A percentile compares a stretch with the other conserved stretches of the same genome.
phyloP scores from a whole-genome alignment of 2,113 vertebrate species.

The Alectura lathami region DNA sequence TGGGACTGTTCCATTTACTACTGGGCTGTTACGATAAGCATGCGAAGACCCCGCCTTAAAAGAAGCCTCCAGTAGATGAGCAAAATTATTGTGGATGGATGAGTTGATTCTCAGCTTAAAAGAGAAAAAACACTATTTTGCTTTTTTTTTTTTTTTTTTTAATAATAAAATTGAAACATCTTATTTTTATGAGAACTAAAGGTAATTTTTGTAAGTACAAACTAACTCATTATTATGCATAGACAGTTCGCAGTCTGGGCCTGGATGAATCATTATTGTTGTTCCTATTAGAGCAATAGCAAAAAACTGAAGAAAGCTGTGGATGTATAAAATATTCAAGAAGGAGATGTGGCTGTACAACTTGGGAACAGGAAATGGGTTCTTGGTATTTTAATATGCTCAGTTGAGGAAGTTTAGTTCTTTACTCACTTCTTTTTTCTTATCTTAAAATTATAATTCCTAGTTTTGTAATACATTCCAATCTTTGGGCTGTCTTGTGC shows the following conservation, averaged over 20 bases:
- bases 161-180: neutral
- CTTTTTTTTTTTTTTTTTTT: neutral
- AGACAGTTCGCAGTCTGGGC: neutral
- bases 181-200: neutral
- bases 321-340: neutral
- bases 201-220: neutral
- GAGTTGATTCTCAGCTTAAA: neutral
- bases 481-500: neutral
- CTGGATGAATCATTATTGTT: neutral
- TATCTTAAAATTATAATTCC: neutral
- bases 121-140: neutral
- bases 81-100: neutral
- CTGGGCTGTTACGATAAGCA: neutral
- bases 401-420: neutral
- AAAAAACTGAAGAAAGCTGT: neutral
- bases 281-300: neutral
- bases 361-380: neutral
- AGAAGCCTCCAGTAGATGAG: neutral
- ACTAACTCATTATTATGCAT: neutral
- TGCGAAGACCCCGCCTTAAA: neutral
- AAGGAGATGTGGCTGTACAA: neutral
- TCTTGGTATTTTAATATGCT: neutral
- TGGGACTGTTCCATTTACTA: neutral
- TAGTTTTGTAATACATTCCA: neutral
- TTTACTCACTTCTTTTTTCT: neutral